Evolutionary conservation across 2,797 vertebrate genomes (phyloP).

Genomic region (Diplodus sargus): DNA sequence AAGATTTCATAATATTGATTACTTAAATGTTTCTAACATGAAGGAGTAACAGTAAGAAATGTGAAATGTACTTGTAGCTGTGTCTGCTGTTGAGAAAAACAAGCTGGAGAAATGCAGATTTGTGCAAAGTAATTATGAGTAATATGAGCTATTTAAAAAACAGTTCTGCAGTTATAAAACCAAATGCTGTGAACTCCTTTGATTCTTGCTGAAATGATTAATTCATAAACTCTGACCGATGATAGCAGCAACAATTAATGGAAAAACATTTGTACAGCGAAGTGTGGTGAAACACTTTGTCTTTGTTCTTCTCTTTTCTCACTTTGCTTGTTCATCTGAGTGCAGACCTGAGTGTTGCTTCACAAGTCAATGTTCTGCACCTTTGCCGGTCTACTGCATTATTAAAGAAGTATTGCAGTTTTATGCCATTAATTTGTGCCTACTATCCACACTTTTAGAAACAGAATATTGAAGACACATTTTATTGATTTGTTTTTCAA

Average conservation of each 20-base stretch:
- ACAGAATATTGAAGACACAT: conserved; percentile 9
- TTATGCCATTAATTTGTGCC: conserved; percentile 1
- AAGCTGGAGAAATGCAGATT: no score
- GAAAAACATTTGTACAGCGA: conserved; percentile 4
- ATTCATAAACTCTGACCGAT: not conserved
- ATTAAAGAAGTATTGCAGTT: conserved; percentile 7
- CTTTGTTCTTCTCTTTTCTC: conserved; percentile 11
- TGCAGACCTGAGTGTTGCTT: not conserved
- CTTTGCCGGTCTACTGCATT: conserved; percentile 1
- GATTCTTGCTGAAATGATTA: not conserved
- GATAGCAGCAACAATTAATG: not conserved
- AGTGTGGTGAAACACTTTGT: not conserved
- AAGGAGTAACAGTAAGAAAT: no score
- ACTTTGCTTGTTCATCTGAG: conserved; percentile 1
- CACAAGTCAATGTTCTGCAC: conserved; percentile 3
- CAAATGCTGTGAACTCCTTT: conserved; percentile 3
- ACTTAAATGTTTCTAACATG: no score
- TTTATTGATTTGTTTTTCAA: not conserved
- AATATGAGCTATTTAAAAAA: no score
- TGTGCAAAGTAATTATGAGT: no score
- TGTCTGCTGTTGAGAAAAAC: no score
- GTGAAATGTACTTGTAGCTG: no score
- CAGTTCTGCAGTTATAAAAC: no score
- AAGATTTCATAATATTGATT: no score
- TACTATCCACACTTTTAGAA: conserved; percentile 5